phyloP scores from a whole-genome alignment of 2,797 vertebrate genomes.

The Phataginus tetradactyla region DNA sequence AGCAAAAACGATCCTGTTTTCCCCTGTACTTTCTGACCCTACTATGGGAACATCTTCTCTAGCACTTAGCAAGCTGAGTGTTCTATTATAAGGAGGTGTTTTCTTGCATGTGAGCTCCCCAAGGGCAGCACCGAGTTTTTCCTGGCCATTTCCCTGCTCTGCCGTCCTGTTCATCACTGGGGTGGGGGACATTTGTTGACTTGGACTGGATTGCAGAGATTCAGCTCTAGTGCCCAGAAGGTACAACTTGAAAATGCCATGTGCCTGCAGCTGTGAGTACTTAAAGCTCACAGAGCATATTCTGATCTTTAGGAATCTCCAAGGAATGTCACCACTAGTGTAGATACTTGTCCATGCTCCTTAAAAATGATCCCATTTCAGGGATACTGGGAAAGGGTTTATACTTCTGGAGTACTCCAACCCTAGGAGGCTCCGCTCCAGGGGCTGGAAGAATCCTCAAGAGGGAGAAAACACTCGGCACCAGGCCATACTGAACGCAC shows the following conservation, averaged over 20 bases:
- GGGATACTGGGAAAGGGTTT: neutral
- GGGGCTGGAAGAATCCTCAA: neutral
- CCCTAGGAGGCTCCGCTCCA: neutral
- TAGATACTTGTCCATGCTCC: neutral
- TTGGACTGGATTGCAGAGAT: slow-evolving; percentile 23
- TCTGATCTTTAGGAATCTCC: slow-evolving; percentile 61
- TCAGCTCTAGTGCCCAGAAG: neutral
- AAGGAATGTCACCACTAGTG: neutral
- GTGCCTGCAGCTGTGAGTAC: slow-evolving; percentile 66
- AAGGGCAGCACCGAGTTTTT: neutral
- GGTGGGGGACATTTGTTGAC: neutral
- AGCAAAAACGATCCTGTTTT: neutral
- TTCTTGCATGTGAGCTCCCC: neutral
- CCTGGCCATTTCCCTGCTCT: neutral
- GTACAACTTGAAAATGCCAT: slow-evolving; percentile 19
- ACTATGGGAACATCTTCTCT: neutral
- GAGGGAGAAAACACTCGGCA: neutral
- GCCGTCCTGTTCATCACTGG: neutral
- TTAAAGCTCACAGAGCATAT: slow-evolving; percentile 56
- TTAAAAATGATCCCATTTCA: neutral
- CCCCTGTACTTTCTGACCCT: neutral
- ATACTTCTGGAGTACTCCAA: neutral
- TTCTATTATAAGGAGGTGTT: neutral
- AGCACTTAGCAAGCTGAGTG: neutral
- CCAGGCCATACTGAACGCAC: neutral